phyloP scores from a whole-genome alignment of 2,888 invertebrate genomes.

The Cetonia aurata region DNA sequence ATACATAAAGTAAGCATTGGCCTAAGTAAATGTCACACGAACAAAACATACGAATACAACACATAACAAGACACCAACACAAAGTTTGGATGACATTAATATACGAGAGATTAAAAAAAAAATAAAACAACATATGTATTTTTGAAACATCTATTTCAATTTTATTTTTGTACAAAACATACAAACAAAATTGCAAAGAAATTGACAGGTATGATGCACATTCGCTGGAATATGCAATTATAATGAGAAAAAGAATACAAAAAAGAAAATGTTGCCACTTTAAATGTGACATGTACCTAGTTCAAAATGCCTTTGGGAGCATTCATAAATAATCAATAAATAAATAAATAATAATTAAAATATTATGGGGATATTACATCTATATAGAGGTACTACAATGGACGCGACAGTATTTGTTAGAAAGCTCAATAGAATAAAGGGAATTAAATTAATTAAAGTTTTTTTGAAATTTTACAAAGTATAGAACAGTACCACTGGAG shows the following conservation, averaged over 20 bases:
- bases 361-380: slow-evolving; percentile 15
- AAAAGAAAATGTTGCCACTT: slow-evolving; percentile 58
- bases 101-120: slow-evolving; percentile 9
- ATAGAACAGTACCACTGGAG: too few species aligned
- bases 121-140: slow-evolving; percentile 41
- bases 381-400: slow-evolving; percentile 22
- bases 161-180: slow-evolving; percentile 52
- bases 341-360: slow-evolving; percentile 69
- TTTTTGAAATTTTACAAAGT: too few species aligned
- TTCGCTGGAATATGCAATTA: too few species aligned
- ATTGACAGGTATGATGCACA: slow-evolving; percentile 1
- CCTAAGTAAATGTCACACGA: slow-evolving; percentile 44
- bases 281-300: slow-evolving; percentile 67
- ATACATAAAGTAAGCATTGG: slow-evolving; percentile 17
- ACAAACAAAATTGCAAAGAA: slow-evolving; percentile 41
- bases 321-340: slow-evolving; percentile 69
- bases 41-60: not conserved
- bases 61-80: slow-evolving; percentile 22
- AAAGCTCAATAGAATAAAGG: slow-evolving; percentile 18
- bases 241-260: not conserved
- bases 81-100: not conserved
- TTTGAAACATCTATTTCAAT: slow-evolving; percentile 51
- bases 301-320: slow-evolving; percentile 60
- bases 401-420: slow-evolving; percentile 47
- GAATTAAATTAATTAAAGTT: not conserved